These are phyloP conservation scores for Apamea sordens DNA, from an alignment of 2,888 invertebrate genomes.

Conservation along the genomic window DNA sequence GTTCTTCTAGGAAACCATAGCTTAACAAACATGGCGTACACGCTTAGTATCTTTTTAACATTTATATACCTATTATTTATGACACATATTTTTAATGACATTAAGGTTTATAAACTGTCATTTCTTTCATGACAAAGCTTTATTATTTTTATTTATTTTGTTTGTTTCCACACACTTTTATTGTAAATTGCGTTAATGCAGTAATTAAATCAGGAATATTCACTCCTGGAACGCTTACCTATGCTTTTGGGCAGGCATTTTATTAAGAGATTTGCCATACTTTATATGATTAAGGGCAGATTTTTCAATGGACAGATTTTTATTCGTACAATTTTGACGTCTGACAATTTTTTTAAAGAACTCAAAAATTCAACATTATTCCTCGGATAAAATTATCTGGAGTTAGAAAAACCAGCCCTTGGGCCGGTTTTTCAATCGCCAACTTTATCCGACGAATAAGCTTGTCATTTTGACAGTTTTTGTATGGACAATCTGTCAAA, in stretches of 20 bases:
- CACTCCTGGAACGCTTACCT: neutral
- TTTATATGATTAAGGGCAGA: neutral
- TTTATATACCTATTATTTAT: slow-evolving; percentile 25
- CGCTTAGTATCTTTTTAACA: slow-evolving; percentile 18
- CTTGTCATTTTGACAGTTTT: no score
- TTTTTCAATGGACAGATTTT: no score
- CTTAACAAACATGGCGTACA: slow-evolving; percentile 1
- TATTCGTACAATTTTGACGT: no score
- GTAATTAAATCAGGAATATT: neutral
- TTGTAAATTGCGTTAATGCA: neutral
- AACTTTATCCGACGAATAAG: no score
- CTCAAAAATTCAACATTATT: no score
- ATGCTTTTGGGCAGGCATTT: neutral
- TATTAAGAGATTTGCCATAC: neutral
- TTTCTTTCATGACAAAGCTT: neutral
- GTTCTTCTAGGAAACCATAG: neutral
- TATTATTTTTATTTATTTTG: neutral
- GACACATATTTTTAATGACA: slow-evolving; percentile 35
- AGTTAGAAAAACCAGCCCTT: no score
- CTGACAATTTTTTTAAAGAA: no score
- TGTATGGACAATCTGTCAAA: no score
- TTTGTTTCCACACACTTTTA: neutral
- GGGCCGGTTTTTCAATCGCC: no score
- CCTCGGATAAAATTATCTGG: no score
- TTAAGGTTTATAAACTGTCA: neutral